phyloP scores from a whole-genome alignment of 2,113 vertebrate species.

The Hemiscyllium ocellatum region DNA sequence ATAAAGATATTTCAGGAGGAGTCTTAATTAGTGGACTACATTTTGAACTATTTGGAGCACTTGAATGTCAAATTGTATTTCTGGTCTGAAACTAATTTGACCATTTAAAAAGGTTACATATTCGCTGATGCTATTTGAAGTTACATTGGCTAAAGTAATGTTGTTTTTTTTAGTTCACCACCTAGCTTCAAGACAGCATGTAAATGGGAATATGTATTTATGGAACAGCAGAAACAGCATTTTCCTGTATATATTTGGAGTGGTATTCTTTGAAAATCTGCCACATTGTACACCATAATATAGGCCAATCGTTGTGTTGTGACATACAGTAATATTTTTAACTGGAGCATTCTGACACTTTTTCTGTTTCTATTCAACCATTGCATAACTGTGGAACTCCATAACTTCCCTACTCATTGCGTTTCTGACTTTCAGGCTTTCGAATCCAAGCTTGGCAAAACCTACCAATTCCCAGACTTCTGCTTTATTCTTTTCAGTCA shows the following conservation, averaged over 20 bases:
- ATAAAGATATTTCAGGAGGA: neutral
- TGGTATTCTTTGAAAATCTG: slow-evolving; percentile 16
- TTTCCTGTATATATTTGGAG: neutral
- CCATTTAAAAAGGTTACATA: neutral
- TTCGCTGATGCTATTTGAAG: neutral
- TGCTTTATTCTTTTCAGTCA: neutral
- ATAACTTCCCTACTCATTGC: neutral
- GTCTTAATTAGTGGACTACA: neutral
- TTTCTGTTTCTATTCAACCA: neutral
- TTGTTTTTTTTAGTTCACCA: neutral
- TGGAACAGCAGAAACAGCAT: slow-evolving; percentile 15
- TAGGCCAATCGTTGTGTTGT: neutral
- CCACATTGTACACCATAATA: neutral
- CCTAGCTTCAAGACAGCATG: neutral
- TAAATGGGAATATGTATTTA: neutral
- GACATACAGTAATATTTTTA: neutral
- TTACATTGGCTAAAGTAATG: neutral
- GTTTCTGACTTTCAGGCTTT: neutral
- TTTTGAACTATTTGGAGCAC: neutral
- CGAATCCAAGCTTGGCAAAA: neutral
- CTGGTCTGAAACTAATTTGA: neutral
- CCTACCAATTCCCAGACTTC: neutral
- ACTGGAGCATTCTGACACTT: neutral
- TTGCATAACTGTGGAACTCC: neutral
- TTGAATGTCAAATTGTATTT: neutral